Conservation (phyloP, 2,888 invertebrate species). For the Rhaphigaster nebulosa region DNA sequence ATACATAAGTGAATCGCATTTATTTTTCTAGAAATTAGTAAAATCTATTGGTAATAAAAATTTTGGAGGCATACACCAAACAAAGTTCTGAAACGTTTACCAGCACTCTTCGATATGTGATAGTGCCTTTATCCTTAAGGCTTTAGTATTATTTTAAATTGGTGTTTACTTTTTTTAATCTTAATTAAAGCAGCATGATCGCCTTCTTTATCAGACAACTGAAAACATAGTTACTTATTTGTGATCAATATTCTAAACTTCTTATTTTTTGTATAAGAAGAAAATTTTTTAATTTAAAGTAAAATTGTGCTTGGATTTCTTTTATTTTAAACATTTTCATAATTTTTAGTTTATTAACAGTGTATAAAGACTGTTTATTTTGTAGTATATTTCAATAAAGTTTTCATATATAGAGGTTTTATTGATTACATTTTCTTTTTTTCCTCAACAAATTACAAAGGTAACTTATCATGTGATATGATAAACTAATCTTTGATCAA, state of each 20-base stretch:
- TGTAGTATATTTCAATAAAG: constrained; percentile 45
- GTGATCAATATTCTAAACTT: constrained; percentile 7
- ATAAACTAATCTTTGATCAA: not conserved
- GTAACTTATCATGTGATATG: not conserved
- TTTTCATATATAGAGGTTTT: constrained; percentile 7
- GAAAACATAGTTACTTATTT: not conserved
- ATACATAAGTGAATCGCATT: not conserved
- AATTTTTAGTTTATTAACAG: constrained; percentile 19
- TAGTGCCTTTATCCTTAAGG: constrained; percentile 1
- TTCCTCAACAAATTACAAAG: too few relatives aligned
- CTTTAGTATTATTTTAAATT: not conserved
- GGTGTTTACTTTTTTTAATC: not conserved
- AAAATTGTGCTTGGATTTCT: not conserved
- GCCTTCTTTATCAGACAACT: not conserved
- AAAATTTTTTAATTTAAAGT: constrained; percentile 16
- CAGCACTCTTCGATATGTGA: constrained; percentile 31
- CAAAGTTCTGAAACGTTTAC: not conserved
- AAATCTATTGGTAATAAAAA: not conserved
- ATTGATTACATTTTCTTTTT: not conserved
- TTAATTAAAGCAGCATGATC: not conserved
- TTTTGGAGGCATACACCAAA: constrained; percentile 1
- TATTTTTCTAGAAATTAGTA: constrained; percentile 40
- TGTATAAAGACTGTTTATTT: constrained; percentile 26
- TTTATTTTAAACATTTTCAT: not conserved
- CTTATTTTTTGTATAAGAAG: not conserved